A percentile compares a stretch with the other conserved stretches of the same genome.
Evolutionary conservation across 2,888 invertebrate species (phyloP).

Genomic region (Pilophorus perplexus): DNA sequence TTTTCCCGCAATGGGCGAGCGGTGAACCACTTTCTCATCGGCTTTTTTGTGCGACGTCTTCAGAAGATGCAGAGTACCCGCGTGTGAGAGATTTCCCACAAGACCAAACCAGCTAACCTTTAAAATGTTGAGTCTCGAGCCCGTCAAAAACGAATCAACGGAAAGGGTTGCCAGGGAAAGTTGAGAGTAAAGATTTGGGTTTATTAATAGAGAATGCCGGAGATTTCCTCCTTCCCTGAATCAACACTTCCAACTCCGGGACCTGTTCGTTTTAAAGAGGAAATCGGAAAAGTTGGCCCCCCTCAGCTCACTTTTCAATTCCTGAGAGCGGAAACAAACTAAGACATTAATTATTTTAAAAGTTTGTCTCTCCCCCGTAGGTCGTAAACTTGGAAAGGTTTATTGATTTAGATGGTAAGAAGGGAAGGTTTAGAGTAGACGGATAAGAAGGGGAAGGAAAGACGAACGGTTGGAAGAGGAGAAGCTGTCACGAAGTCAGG

Average conservation of each 20-base stretch:
- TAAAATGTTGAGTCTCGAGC: not conserved
- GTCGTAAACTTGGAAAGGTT: slow-evolving; percentile 27
- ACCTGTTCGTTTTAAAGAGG: not conserved
- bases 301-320: slow-evolving; percentile 21
- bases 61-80: too few species aligned
- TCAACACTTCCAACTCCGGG: slow-evolving; percentile 1
- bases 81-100: too few species aligned
- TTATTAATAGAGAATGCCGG: not conserved
- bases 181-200: too few species aligned
- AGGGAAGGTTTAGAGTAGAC: slow-evolving; percentile 10
- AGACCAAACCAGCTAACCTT: too few species aligned
- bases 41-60: too few species aligned
- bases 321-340: slow-evolving; percentile 23
- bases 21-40: too few species aligned
- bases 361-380: slow-evolving; percentile 6
- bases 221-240: slow-evolving; percentile 2
- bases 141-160: too few species aligned
- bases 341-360: slow-evolving; percentile 28
- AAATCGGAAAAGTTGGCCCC: slow-evolving; percentile 19
- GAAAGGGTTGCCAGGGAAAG: too few species aligned
- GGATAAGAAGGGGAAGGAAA: not conserved
- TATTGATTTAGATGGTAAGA: slow-evolving; percentile 24
- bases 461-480: slow-evolving; percentile 3
- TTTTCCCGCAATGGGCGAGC: too few species aligned
- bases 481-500: slow-evolving; percentile 29